A percentile compares a stretch with the other conserved stretches of the same genome.
Evolutionary conservation across 2,888 invertebrate genomes (phyloP).

Genomic region (Copidosoma aretas): DNA sequence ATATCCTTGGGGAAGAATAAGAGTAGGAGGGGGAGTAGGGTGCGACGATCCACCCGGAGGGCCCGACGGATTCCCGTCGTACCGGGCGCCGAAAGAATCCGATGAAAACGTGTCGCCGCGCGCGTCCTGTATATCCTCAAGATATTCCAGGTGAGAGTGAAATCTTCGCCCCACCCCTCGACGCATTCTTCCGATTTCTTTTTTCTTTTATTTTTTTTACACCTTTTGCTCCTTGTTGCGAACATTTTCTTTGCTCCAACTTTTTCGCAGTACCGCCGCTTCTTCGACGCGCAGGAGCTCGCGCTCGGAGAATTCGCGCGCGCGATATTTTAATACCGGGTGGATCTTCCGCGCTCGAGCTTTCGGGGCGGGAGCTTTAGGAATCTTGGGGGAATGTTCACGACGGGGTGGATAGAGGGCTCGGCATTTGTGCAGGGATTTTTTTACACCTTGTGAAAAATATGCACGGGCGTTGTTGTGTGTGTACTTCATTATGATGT

Average conservation of each 20-base stretch:
- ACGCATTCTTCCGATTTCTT: conserved; percentile 15
- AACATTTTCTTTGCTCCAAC: too few relatives aligned
- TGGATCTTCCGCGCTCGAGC: conserved; percentile 47
- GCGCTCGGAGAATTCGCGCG: conserved; percentile 29
- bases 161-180: conserved; percentile 6
- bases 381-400: not conserved
- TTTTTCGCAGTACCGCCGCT: not conserved
- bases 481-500: too few relatives aligned
- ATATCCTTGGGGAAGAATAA: conserved; percentile 23
- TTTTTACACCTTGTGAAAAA: too few relatives aligned
- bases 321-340: conserved; percentile 56
- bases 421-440: too few relatives aligned
- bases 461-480: too few relatives aligned
- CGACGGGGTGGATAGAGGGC: too few relatives aligned
- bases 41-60: not conserved
- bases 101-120: conserved; percentile 50
- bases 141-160: conserved; percentile 40
- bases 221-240: conserved; percentile 5
- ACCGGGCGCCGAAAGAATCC: conserved; percentile 48
- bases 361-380: not conserved
- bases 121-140: conserved; percentile 34
- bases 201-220: not conserved
- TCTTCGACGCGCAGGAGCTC: not conserved
- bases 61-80: conserved; percentile 26
- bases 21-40: not conserved